Evolutionary conservation across 2,797 vertebrate genomes (phyloP).

Genomic region (Botia almorhae): DNA sequence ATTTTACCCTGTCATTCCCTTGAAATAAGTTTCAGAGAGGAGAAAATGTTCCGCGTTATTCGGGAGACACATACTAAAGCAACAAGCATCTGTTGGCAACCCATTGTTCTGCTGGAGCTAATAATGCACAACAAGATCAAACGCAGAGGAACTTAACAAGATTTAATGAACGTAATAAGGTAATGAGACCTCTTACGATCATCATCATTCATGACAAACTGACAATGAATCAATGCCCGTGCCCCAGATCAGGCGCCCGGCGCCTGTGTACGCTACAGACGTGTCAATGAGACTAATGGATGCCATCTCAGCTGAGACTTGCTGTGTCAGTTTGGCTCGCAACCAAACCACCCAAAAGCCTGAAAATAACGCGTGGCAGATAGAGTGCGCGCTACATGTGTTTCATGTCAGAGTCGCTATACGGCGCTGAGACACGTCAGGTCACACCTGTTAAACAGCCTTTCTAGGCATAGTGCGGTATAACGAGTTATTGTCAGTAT

Average conservation of each 20-base stretch:
- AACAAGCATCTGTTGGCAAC: constrained; percentile 48
- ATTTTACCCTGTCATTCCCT: constrained; percentile 51
- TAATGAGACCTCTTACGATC: constrained; percentile 57
- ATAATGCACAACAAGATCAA: constrained; percentile 60
- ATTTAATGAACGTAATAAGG: constrained; percentile 65
- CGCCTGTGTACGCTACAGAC: constrained; percentile 43
- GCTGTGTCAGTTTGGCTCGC: constrained; percentile 50
- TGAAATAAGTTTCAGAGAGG: constrained; percentile 49
- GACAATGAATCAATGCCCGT: constrained; percentile 60
- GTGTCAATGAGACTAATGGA: constrained; percentile 54
- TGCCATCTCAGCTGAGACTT: constrained; percentile 42
- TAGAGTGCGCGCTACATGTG: constrained; percentile 12
- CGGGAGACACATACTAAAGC: constrained; percentile 16
- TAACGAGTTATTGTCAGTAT: constrained; percentile 24
- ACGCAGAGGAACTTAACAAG: constrained; percentile 59
- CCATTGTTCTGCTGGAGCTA: constrained; percentile 49
- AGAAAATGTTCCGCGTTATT: constrained; percentile 21
- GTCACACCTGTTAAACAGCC: constrained; percentile 33
- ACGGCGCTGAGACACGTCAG: constrained; percentile 8
- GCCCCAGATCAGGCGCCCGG: constrained; percentile 44
- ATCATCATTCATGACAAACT: constrained; percentile 59
- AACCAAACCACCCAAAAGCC: constrained; percentile 52
- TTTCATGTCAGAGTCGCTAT: constrained; percentile 44
- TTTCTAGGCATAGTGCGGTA: not conserved
- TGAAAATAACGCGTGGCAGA: constrained; percentile 41